Conservation (phyloP, 64 coral and sea anemone species). For the Montipora cactus region DNA sequence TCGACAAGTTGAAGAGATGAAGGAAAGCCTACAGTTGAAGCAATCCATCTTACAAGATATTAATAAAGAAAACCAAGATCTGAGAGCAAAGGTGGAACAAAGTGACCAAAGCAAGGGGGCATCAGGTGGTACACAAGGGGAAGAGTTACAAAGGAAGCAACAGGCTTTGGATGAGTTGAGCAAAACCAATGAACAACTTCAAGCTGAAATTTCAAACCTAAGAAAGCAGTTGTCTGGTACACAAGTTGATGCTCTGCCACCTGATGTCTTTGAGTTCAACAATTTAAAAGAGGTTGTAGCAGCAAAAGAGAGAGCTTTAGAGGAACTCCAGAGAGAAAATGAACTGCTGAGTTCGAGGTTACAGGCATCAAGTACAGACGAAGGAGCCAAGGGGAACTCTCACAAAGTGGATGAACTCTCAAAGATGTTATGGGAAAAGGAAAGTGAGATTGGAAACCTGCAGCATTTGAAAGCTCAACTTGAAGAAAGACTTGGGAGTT, state of each 20-base stretch:
- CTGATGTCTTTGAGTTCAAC: conserved; percentile 24
- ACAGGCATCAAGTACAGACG: conserved; percentile 64
- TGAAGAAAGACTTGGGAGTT: conserved; percentile 74
- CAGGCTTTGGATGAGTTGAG: conserved; percentile 65
- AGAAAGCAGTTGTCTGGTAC: conserved; percentile 64
- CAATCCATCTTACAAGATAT: conserved; percentile 89
- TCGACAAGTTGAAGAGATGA: conserved; percentile 88
- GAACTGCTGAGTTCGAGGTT: conserved; percentile 62
- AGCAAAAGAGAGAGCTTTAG: conserved; percentile 20
- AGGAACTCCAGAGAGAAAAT: conserved; percentile 71
- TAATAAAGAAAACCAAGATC: conserved; percentile 94
- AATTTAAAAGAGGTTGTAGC: conserved; percentile 19
- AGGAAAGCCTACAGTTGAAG: conserved; percentile 81
- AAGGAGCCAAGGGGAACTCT: conserved; percentile 61
- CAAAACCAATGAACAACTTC: conserved; percentile 60
- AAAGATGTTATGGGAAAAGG: conserved; percentile 81
- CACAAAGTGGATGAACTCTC: conserved; percentile 92
- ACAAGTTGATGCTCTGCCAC: conserved; percentile 16
- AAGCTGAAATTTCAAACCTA: conserved; percentile 81
- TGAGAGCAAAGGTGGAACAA: conserved; percentile 47
- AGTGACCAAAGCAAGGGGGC: conserved; percentile 23
- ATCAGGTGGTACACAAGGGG: conserved; percentile 25
- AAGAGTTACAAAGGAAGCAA: conserved; percentile 74
- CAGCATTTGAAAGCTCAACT: conserved; percentile 75
- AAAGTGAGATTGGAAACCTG: conserved; percentile 83